phyloP scores from a whole-genome alignment of 2,113 vertebrate species.

The Nibea albiflora region DNA sequence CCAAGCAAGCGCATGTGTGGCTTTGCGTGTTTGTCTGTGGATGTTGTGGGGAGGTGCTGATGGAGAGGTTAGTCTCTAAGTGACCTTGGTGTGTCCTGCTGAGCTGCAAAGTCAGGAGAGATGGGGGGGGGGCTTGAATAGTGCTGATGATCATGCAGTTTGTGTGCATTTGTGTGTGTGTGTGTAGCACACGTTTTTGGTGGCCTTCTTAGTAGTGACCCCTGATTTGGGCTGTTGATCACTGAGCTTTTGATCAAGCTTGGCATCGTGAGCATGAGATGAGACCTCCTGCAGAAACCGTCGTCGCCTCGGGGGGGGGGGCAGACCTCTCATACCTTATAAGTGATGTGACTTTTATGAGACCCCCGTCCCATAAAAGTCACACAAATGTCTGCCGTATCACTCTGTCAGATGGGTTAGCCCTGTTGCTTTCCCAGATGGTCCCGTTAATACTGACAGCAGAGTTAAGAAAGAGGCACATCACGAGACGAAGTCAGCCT shows the following conservation, averaged over 20 bases:
- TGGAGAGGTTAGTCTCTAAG: constrained; percentile 65
- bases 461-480: constrained; percentile 23
- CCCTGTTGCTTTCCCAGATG: constrained; percentile 35
- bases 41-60: constrained; percentile 68
- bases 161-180: constrained; percentile 13
- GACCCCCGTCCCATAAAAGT: constrained; percentile 55
- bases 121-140: constrained; percentile 19
- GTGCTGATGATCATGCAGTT: constrained; percentile 39
- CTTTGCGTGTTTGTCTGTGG: constrained; percentile 36
- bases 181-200: not conserved
- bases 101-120: constrained; percentile 73
- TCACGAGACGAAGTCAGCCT: constrained; percentile 17
- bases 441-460: constrained; percentile 10
- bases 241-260: constrained; percentile 10
- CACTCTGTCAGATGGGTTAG: constrained; percentile 35
- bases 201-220: constrained; percentile 19
- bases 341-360: constrained; percentile 57
- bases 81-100: constrained; percentile 74
- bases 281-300: not conserved
- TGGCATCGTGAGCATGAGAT: not conserved
- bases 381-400: constrained; percentile 42
- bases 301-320: not conserved
- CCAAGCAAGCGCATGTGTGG: not conserved
- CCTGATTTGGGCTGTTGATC: constrained; percentile 14
- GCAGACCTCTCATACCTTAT: constrained; percentile 33